Conservation (phyloP, 2,113 vertebrate genomes). For the Sigmodon hispidus region DNA sequence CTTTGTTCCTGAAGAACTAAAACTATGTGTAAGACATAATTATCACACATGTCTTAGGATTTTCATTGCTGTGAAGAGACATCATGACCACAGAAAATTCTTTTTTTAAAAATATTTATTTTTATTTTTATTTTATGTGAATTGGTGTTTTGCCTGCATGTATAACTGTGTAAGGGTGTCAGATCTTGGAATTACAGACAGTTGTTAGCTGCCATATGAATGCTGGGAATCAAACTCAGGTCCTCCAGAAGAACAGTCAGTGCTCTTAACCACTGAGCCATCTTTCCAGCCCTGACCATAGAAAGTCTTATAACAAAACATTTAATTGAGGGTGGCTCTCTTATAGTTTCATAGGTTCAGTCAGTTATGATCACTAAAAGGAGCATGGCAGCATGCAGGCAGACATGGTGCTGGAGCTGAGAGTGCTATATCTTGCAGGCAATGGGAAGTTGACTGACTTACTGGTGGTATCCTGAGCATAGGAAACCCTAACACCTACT, state of each 20-base stretch:
- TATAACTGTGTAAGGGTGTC: too few species aligned
- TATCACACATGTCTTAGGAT: not conserved
- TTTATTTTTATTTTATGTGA: too few species aligned
- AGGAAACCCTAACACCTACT: not conserved
- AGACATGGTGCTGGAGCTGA: not conserved
- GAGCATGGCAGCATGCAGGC: too few species aligned
- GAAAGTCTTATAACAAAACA: not conserved
- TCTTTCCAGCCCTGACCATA: too few species aligned
- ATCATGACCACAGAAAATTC: not conserved
- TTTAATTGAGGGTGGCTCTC: not conserved
- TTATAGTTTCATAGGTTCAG: not conserved
- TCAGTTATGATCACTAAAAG: not conserved
- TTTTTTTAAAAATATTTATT: too few species aligned
- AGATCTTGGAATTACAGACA: too few species aligned
- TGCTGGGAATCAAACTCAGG: too few species aligned
- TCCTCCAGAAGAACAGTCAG: too few species aligned
- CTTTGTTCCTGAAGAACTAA: slow-evolving; percentile 2
- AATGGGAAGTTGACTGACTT: not conserved
- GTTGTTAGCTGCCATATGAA: too few species aligned
- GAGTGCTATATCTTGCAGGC: not conserved
- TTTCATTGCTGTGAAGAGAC: not conserved
- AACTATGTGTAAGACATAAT: slow-evolving; percentile 20
- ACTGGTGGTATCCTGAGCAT: not conserved
- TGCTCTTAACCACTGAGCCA: too few species aligned
- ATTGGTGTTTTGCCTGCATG: too few species aligned